phyloP scores from a whole-genome alignment of 2,113 vertebrate species.

The Scomber colias region DNA sequence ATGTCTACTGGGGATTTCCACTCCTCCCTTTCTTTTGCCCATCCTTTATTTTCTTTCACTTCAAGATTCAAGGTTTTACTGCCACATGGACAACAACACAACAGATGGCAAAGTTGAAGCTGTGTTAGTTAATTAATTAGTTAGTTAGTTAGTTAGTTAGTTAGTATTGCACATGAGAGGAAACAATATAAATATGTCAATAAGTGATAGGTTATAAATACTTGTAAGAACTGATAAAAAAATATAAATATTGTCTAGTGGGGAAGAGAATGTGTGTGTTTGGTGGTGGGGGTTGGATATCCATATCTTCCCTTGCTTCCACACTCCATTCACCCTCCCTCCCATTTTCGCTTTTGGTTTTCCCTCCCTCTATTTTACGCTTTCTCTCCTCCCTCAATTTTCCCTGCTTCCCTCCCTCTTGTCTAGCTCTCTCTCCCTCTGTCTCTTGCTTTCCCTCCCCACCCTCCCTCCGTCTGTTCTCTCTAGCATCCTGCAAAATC shows the following conservation, averaged over 20 bases:
- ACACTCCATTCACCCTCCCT: slow-evolving; percentile 20
- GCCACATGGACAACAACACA: too few relatives aligned
- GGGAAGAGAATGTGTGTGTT: too few relatives aligned
- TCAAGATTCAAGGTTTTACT: too few relatives aligned
- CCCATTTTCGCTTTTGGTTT: slow-evolving; percentile 31
- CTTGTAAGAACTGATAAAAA: too few relatives aligned
- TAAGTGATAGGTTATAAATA: too few relatives aligned
- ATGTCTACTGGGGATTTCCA: background rate
- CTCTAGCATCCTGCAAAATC: slow-evolving; percentile 77
- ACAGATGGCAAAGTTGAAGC: too few relatives aligned
- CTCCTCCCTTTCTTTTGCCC: background rate
- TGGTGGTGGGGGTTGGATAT: slow-evolving; percentile 4
- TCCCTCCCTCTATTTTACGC: slow-evolving; percentile 37
- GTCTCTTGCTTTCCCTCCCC: slow-evolving; percentile 30
- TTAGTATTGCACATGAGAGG: too few relatives aligned
- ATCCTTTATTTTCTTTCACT: slow-evolving; percentile 18
- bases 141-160: too few relatives aligned
- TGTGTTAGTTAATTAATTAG: too few relatives aligned
- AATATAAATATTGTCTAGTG: too few relatives aligned
- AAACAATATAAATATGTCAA: too few relatives aligned
- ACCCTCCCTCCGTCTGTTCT: slow-evolving; percentile 61
- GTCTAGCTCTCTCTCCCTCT: background rate
- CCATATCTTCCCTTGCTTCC: slow-evolving; percentile 20
- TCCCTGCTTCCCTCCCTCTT: slow-evolving; percentile 35
- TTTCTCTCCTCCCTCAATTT: slow-evolving; percentile 55